Percentiles rank a stretch among this genome's conserved stretches.
phyloP scores from a whole-genome alignment of 2,888 invertebrate genomes.

The Uropetala carovei region DNA sequence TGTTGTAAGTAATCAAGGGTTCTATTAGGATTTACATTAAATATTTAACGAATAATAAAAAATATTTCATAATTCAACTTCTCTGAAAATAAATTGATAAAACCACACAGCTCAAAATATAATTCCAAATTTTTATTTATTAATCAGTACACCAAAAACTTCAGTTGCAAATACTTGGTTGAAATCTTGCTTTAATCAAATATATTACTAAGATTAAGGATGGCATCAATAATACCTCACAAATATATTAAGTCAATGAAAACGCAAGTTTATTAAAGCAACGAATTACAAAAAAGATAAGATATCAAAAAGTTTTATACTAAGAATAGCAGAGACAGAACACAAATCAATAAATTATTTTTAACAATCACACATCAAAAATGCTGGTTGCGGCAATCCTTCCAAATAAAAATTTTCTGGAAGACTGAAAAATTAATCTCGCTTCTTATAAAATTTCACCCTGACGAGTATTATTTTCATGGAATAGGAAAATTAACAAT shows the following conservation, averaged over 20 bases:
- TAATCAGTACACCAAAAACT: too few relatives aligned
- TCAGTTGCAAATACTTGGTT: too few relatives aligned
- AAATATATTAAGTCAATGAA: conserved; percentile 41
- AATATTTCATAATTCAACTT: too few relatives aligned
- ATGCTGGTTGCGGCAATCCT: conserved; percentile 33
- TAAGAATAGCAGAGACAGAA: conserved; percentile 44
- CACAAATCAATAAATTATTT: conserved; percentile 61
- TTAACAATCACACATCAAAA: conserved; percentile 40
- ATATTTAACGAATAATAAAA: too few relatives aligned
- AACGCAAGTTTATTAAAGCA: conserved; percentile 54
- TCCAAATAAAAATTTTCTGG: conserved; percentile 49
- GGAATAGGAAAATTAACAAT: conserved; percentile 35
- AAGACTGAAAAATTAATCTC: conserved; percentile 42
- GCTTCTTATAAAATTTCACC: background rate
- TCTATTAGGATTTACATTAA: too few relatives aligned
- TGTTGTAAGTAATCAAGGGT: too few relatives aligned
- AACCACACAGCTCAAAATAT: too few relatives aligned
- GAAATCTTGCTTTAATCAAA: background rate
- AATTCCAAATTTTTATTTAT: too few relatives aligned
- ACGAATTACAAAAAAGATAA: conserved; percentile 42
- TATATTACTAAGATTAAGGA: background rate
- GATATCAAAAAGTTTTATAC: conserved; percentile 53
- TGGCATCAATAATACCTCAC: background rate
- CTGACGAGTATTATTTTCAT: conserved; percentile 14
- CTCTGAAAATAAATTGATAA: too few relatives aligned